Evolutionary conservation across 2,797 vertebrate species (phyloP).

Genomic region (Gymnoscopelus braueri): DNA sequence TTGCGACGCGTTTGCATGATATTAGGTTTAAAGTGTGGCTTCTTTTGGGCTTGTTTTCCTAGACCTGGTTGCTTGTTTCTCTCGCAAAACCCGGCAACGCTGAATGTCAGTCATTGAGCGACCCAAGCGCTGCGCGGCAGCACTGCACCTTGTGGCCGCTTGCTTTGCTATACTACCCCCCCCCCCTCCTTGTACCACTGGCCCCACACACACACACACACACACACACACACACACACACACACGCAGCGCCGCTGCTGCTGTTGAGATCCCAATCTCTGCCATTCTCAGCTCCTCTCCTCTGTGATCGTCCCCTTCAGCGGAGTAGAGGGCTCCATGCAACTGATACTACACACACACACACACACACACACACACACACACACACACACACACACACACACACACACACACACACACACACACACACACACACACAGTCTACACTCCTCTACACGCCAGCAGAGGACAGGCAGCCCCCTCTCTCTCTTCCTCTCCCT

Average conservation of each 20-base stretch:
- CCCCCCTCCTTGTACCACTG: slow-evolving; percentile 40
- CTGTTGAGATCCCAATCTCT: too few species aligned
- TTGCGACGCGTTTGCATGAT: too few species aligned
- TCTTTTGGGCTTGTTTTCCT: too few species aligned
- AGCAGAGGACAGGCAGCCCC: not conserved
- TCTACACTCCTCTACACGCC: not conserved
- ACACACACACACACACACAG: slow-evolving; percentile 29
- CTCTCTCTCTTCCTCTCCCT: slow-evolving; percentile 52
- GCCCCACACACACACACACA: slow-evolving; percentile 45
- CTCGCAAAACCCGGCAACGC: not conserved
- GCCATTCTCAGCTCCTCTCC: too few species aligned
- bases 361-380: slow-evolving; percentile 5
- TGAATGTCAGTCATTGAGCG: slow-evolving; percentile 88
- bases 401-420: slow-evolving; percentile 35
- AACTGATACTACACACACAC: slow-evolving; percentile 37
- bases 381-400: too few species aligned
- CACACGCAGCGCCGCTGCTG: too few species aligned
- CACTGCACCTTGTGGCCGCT: slow-evolving; percentile 86
- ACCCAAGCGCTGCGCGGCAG: slow-evolving; percentile 94
- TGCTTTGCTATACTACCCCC: slow-evolving; percentile 39
- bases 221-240: slow-evolving; percentile 29
- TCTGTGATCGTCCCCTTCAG: too few species aligned
- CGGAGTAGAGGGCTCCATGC: slow-evolving; percentile 41
- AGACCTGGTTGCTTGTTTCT: too few species aligned
- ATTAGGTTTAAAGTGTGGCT: too few species aligned